phyloP scores from a whole-genome alignment of 2,113 vertebrate genomes.

The Vulpes lagopus region DNA sequence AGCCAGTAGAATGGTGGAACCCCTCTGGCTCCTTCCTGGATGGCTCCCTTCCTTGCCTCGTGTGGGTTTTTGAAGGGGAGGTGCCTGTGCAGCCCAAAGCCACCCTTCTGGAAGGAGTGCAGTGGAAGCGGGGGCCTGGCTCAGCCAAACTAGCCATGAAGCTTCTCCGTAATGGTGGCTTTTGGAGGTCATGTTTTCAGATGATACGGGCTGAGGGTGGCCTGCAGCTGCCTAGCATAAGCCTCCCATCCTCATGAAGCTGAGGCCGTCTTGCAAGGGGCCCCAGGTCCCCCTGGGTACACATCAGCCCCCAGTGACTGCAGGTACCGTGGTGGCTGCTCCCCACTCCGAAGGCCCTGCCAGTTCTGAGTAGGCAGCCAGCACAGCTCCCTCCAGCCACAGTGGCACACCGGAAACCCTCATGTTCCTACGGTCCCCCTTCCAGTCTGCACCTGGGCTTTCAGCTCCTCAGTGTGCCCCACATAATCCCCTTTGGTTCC shows the following conservation, averaged over 20 bases:
- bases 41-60: conserved; percentile 1
- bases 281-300: accelerated
- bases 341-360: neutral
- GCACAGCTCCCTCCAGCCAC: neutral
- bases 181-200: neutral
- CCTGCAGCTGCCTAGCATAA: neutral
- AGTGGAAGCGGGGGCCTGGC: no score
- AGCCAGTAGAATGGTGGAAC: conserved; percentile 27
- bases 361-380: neutral
- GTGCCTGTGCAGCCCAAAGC: accelerated
- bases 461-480: neutral
- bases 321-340: neutral
- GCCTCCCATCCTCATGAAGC: neutral
- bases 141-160: accelerated
- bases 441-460: neutral
- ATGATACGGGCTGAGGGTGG: neutral
- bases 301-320: accelerated
- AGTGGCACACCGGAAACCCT: neutral
- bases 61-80: conserved; percentile 33
- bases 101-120: accelerated
- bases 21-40: accelerated
- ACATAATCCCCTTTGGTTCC: neutral
- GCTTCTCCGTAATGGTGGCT: accelerated
- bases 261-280: neutral
- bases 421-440: neutral